Base-by-base conservation (phyloP, 2,888 invertebrate genomes). In the Ormyrus nitidulus region DNA sequence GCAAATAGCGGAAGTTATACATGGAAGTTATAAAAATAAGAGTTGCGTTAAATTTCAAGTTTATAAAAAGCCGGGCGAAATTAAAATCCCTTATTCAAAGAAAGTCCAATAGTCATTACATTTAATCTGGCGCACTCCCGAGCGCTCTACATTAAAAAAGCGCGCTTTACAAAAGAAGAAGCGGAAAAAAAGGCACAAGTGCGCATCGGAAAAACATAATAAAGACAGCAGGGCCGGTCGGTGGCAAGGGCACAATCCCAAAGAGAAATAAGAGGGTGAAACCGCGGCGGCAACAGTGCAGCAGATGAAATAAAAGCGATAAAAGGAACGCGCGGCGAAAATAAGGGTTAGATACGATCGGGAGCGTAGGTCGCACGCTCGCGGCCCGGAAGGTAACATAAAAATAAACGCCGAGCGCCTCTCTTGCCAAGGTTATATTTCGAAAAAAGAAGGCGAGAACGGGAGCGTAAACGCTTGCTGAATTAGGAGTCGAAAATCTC, bases 371-470 rank as follows among this genome's bases (percentile, higher is more conserved):
- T 34, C 34, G 34, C 34, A 34, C 49, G 8, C 34, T 11, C 2
- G 19, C 6, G 65, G 77, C 78, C 34, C 70, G 82, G 74, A 81
- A 78, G 79, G 76, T 77, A 79, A 81, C 76, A 81, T 82, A 84
- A 83, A 83, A 81, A 83, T 84, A 84, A 85, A 78, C 81, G 59
- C 77, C 19, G 13, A n/a, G 66, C 68, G 34, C 44, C 66, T 34
- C 66, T 34, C 34, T 79, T 79, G 74, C 79, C 69, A 73, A 69
- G 51, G 62, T 4, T 77, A 61, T 70, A 65, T 53, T 77, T 77
- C 48, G 9, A 77, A 62, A 78, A 56, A 68, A 54, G 4, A 54
- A 11, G 46, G 64, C 64, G 64, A 75, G 54, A 61, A 49, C 65
- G 61, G 49, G 49, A 62, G n/a, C 54, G 70, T 70, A 70, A 59